A percentile compares a stretch with the other conserved stretches of the same genome.
phyloP scores from a whole-genome alignment of 2,113 vertebrate genomes.

The Climacteris rufus region DNA sequence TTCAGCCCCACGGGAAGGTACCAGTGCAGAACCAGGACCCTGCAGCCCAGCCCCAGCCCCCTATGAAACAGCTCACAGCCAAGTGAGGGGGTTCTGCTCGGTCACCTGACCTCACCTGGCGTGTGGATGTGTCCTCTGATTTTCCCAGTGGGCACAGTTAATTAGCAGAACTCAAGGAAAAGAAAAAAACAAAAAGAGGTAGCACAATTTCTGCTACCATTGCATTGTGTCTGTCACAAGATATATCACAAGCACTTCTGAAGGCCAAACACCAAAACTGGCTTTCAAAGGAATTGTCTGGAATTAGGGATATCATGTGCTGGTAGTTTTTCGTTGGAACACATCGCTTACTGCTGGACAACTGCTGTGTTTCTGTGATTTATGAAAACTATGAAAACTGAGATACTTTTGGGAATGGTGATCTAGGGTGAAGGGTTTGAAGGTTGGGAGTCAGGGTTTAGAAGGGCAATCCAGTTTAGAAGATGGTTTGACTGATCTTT shows the following conservation, averaged over 20 bases:
- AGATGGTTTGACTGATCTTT: neutral
- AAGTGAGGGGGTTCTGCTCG: neutral
- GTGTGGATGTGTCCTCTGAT: neutral
- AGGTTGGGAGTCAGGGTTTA: neutral
- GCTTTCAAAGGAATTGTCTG: neutral
- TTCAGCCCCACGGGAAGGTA: neutral
- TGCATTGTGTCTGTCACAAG: neutral
- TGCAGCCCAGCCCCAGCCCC: neutral
- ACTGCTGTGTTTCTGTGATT: neutral
- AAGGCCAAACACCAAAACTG: neutral
- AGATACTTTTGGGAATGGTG: neutral
- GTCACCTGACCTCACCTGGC: neutral
- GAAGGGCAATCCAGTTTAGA: neutral
- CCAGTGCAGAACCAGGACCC: neutral
- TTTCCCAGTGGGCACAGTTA: neutral
- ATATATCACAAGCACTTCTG: neutral
- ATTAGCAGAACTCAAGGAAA: neutral
- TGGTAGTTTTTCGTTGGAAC: neutral
- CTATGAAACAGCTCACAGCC: neutral
- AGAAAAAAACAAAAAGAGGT: neutral
- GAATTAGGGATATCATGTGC: neutral
- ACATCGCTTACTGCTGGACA: neutral
- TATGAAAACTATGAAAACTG: neutral
- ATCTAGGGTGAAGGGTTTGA: neutral
- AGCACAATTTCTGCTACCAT: neutral